These are phyloP conservation scores for Scartelaos histophorus DNA, from an alignment of 2,113 vertebrate species.

Conservation along the genomic window DNA sequence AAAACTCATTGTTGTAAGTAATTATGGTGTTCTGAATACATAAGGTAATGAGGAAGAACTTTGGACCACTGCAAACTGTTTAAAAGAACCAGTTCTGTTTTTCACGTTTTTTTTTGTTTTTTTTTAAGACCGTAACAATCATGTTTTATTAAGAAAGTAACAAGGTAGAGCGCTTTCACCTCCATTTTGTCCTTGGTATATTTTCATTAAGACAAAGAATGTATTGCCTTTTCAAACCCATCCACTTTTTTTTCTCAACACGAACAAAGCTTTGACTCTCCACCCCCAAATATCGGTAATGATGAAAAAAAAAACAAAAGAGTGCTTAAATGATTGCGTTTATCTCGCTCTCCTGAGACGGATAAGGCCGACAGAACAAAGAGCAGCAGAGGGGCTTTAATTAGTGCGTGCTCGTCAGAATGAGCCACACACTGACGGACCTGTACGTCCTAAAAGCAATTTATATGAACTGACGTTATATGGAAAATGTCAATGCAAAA, in stretches of 20 bases:
- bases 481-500: conserved; percentile 8
- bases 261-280: conserved; percentile 59
- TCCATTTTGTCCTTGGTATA: neutral
- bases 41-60: too few species aligned
- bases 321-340: conserved; percentile 54
- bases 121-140: too few species aligned
- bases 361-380: conserved; percentile 39
- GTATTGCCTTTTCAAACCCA: conserved; percentile 45
- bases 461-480: conserved; percentile 15
- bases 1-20: too few species aligned
- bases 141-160: too few species aligned
- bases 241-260: conserved; percentile 29
- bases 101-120: too few species aligned
- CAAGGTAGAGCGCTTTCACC: too few species aligned
- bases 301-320: conserved; percentile 31
- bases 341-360: conserved; percentile 36
- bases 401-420: conserved; percentile 61
- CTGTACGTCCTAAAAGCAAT: conserved; percentile 47
- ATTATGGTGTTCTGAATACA: too few species aligned
- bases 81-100: too few species aligned
- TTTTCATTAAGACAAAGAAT: conserved; percentile 3
- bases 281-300: conserved; percentile 47
- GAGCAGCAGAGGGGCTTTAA: conserved; percentile 55
- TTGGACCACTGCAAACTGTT: too few species aligned
- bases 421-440: conserved; percentile 42